These are phyloP conservation scores for Candoia aspera DNA, from an alignment of 2,113 vertebrate genomes.

Conservation along the genomic window DNA sequence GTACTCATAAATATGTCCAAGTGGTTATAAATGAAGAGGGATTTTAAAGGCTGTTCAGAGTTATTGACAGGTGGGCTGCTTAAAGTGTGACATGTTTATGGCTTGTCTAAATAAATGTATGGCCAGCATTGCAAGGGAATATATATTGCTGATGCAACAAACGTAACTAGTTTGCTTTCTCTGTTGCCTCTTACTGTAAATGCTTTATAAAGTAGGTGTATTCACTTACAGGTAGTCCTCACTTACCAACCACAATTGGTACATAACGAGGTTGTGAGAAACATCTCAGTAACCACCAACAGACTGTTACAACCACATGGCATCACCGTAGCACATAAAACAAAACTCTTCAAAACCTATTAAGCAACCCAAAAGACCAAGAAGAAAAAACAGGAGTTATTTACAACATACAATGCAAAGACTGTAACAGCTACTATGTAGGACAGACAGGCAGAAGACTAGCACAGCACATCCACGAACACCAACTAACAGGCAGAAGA, in stretches of 20 bases:
- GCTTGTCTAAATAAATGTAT: not conserved
- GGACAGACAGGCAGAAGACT: too few species aligned
- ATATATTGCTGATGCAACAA: not conserved
- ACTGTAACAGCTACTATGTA: too few species aligned
- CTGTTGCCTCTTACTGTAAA: not conserved
- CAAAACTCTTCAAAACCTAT: too few species aligned
- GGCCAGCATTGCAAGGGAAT: not conserved
- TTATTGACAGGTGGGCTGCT: not conserved
- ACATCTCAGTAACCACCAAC: too few species aligned
- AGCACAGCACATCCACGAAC: too few species aligned
- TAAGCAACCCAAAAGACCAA: too few species aligned
- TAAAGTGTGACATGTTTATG: not conserved
- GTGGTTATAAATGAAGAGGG: not conserved
- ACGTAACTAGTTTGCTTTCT: not conserved
- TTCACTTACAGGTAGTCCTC: not conserved
- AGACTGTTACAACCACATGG: too few species aligned
- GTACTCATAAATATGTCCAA: not conserved
- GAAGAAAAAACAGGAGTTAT: too few species aligned
- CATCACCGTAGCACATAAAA: too few species aligned
- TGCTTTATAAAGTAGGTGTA: not conserved
- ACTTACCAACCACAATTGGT: not conserved
- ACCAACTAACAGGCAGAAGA: too few species aligned
- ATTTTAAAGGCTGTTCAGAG: not conserved
- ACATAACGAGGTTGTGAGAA: too few species aligned
- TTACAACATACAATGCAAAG: too few species aligned